These are phyloP conservation scores for Corythaixoides concolor DNA, from an alignment of 2,113 vertebrate species.

Conservation along the genomic window DNA sequence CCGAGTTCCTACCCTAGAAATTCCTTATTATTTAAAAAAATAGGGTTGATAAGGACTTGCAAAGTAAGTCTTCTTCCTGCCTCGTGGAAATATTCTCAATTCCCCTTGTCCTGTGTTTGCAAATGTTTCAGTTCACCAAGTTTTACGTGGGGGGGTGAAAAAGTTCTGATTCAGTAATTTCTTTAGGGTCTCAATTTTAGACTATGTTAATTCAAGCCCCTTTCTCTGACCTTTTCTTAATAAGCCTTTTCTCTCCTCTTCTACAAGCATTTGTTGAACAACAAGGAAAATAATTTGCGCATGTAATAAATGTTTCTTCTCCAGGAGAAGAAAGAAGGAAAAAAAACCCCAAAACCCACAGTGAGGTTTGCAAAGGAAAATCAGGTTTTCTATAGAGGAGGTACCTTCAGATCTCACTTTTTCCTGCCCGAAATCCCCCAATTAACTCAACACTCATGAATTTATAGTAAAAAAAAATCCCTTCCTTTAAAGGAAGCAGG, in stretches of 20 bases:
- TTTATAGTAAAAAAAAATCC: not conserved
- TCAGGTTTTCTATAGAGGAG: not conserved
- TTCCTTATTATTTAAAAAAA: not conserved
- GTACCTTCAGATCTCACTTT: not conserved
- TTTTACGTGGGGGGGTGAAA: not conserved
- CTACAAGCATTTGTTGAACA: not conserved
- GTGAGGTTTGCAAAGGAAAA: not conserved
- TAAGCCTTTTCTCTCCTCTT: not conserved
- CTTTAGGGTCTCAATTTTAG: not conserved
- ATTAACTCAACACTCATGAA: not conserved
- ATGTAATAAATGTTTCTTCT: not conserved
- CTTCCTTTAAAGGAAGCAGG: not conserved
- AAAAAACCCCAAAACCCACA: not conserved
- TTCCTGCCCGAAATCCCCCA: not conserved
- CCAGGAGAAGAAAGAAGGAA: not conserved
- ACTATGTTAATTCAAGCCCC: not conserved
- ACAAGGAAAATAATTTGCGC: not conserved
- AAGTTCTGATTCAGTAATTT: not conserved
- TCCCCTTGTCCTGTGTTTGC: accelerated
- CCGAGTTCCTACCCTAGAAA: not conserved
- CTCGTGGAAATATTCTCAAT: not conserved
- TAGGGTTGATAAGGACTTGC: not conserved
- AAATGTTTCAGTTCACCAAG: not conserved
- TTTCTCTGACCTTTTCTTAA: not conserved
- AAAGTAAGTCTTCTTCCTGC: not conserved